These are phyloP conservation scores for Phorcus lineatus DNA, from an alignment of 2,888 invertebrate genomes.

Conservation along the genomic window DNA sequence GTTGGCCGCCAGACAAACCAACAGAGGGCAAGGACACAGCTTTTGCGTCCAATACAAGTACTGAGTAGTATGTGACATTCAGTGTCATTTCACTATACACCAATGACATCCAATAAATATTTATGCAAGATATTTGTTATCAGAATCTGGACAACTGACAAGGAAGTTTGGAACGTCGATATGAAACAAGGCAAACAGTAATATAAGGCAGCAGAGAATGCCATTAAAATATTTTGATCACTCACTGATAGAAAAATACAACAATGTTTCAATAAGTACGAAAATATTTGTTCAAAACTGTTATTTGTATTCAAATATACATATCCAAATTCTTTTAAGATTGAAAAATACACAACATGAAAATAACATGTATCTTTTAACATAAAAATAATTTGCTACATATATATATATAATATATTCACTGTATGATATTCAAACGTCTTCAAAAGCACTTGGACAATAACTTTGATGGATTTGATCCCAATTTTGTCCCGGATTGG, in stretches of 20 bases:
- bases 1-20: no score
- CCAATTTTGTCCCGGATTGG: not conserved
- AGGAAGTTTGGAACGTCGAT: no score
- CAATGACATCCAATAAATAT: no score
- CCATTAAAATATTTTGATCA: constrained; percentile 10
- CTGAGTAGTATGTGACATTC: no score
- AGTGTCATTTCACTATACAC: no score
- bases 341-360: constrained; percentile 15
- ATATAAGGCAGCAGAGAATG: constrained; percentile 14
- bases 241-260: constrained; percentile 1
- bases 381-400: constrained; percentile 17
- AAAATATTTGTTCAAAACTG: constrained; percentile 16
- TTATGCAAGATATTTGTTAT: no score
- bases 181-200: no score
- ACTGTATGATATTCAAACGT: not conserved
- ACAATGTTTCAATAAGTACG: not conserved
- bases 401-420: not conserved
- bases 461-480: not conserved
- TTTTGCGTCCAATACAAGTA: no score
- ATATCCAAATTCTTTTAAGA: constrained; percentile 3
- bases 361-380: constrained; percentile 2
- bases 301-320: constrained; percentile 7
- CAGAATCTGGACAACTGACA: no score
- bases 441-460: constrained; percentile 16
- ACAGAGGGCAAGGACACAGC: no score